Percentiles rank a stretch among this genome's conserved stretches.
phyloP scores from a whole-genome alignment of 2,888 invertebrate species.

The Pollenia labialis region DNA sequence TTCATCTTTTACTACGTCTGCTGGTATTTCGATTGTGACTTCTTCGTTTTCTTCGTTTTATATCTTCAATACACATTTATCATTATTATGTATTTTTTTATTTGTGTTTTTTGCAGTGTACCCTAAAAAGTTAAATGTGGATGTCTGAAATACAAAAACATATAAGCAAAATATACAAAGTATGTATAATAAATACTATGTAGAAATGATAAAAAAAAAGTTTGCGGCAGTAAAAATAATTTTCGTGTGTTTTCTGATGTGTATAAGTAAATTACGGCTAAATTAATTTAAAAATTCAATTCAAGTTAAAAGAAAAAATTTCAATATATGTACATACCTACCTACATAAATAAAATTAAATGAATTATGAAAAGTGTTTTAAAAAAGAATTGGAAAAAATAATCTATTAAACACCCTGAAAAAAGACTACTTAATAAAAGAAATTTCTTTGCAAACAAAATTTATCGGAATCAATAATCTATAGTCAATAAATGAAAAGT shows the following conservation, averaged over 20 bases:
- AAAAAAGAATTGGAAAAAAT: not conserved
- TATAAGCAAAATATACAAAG: slow-evolving; percentile 3
- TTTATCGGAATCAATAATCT: slow-evolving; percentile 64
- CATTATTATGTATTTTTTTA: slow-evolving; percentile 10
- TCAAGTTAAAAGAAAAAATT: slow-evolving; percentile 13
- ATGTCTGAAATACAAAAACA: slow-evolving; percentile 39
- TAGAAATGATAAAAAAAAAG: slow-evolving; percentile 40
- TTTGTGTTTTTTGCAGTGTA: slow-evolving; percentile 23
- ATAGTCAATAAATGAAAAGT: slow-evolving; percentile 22
- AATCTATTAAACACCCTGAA: slow-evolving; percentile 17
- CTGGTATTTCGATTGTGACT: slow-evolving; percentile 40
- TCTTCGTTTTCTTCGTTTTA: slow-evolving; percentile 34
- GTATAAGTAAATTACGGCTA: slow-evolving; percentile 44
- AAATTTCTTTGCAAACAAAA: slow-evolving; percentile 18
- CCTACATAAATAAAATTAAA: slow-evolving; percentile 2
- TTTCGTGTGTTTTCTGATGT: slow-evolving; percentile 37
- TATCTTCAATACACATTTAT: slow-evolving; percentile 57
- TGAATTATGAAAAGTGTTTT: not conserved
- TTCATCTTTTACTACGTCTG: slow-evolving; percentile 33
- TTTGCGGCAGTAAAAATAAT: slow-evolving; percentile 48
- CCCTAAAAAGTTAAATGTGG: slow-evolving; percentile 46
- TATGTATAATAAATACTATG: slow-evolving; percentile 29
- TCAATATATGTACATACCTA: too few relatives aligned
- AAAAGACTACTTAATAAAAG: slow-evolving; percentile 20
- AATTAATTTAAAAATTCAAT: slow-evolving; percentile 13